Base-by-base conservation (phyloP, 2,888 invertebrate genomes). In the Cinara cedri region DNA sequence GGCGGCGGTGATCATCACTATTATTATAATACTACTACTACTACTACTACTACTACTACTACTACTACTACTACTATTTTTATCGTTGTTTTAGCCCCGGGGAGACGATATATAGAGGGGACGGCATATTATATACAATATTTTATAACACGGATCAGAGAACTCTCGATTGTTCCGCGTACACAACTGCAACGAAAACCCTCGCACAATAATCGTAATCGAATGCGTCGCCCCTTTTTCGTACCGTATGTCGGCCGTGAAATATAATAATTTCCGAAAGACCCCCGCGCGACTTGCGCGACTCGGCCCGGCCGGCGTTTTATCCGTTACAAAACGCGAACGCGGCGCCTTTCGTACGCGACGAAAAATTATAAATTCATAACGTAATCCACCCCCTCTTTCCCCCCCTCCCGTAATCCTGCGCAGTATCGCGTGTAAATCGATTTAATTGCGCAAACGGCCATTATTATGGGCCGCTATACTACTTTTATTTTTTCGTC, bases 81-180 rank as follows among this genome's bases (percentile, higher is more conserved):
- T 51, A 78, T 70, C 68, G 78, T 49, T 19, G 78, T 70, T 68
- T 68, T 68, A 76, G 51, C 78, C 78, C 60, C 24, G 11, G 70
- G 70, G 78, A 62, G 49, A 49, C 14, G 9, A 46, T 46, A 34
- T n/a, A n/a, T n/a, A 51, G 70, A 24, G 19, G 76, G 68, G 68
- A 19, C 34, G 16, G 57, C 65, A 24, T n/a, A 46, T 3, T 34
- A 34, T 34, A 34, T 4, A 34, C 6, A 34, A 34, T 34, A 34
- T 34, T n/a, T n/a, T 34, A 34, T 34, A 34, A 34, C 24, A 76
- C 66, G 66, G 76, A 57, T 60, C 70, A 34, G 51, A 51, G 68
- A 57, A 60, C 70, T 78, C 78, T 78, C 78, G 34, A 78, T 78
- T 70, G 68, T 78, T 78, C 51, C 54, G n/a, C n/a, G n/a, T n/a